phyloP scores from a whole-genome alignment of 2,113 vertebrate species.

The Gyps fulvus region DNA sequence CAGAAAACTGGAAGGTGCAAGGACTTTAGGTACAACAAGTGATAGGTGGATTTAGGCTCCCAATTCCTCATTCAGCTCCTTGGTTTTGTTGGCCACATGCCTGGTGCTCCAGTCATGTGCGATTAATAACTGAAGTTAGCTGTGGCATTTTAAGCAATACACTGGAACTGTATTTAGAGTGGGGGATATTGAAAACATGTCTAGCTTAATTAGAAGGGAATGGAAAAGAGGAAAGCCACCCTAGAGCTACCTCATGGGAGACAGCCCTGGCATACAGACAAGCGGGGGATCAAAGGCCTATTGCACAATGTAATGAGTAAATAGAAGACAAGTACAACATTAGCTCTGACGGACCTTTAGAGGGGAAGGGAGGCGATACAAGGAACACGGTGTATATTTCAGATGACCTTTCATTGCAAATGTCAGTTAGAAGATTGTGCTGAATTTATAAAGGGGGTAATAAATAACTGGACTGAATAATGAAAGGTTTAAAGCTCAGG shows the following conservation, averaged over 20 bases:
- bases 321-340: constrained; percentile 15
- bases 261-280: background rate
- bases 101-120: background rate
- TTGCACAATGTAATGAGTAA: constrained; percentile 44
- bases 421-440: constrained; percentile 32
- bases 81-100: background rate
- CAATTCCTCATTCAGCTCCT: background rate
- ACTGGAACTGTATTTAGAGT: background rate
- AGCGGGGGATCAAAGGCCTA: background rate
- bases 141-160: background rate
- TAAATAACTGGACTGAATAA: constrained; percentile 39
- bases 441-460: constrained; percentile 35
- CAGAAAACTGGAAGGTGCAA: background rate
- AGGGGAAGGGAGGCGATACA: background rate
- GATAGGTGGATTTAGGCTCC: background rate
- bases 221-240: background rate
- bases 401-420: constrained; percentile 53
- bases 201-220: constrained; percentile 12
- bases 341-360: constrained; percentile 32
- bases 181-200: constrained; percentile 1
- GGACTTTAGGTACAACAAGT: background rate
- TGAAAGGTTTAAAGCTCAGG: background rate
- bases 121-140: background rate
- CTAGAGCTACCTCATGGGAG: background rate
- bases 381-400: constrained; percentile 14